Evolutionary conservation across 1,140 invertebrate genomes (phyloP), one percentile per base, ranked within the genome.

Genomic region (Leucophenga varia): DNA sequence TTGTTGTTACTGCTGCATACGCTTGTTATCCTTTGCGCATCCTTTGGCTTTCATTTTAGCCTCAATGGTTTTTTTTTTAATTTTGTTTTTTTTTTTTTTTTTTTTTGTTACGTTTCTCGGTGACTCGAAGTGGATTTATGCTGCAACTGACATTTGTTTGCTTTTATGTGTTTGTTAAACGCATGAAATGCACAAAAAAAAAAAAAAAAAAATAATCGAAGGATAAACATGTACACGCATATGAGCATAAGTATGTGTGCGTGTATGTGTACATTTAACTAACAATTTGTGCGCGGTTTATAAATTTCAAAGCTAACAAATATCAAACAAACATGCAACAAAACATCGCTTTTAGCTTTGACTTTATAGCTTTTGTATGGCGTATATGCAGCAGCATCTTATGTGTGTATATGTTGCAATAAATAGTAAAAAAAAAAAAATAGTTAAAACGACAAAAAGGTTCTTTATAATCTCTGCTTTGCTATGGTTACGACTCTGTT

Each of bases 141-240:
- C 40, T 42, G 40, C 40, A 42, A 37, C 43, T 45, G 43, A 45
- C 43, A 45, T 45, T 45, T 45, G 43, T 45, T 45, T 45, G 43
- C 43, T 45, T 45, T 45, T 25, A 45, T 45, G 20, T 37, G 34
- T 45, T 45, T 18, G 32, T 45, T 28, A 12, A 13, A 30, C 12
- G 25, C 25, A n/a, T 30, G 7, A 7, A 30, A 8, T 30, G 7
- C 25, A 30, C 7, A 7, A n/a, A 30, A 30, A 30, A 30, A 30
- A 30, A 30, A 30, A 30, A 30, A 30, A 30, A 30, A 30, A 30
- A 30, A 30, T 30, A 30, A n/a, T 30, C 7, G 7, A 30, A 8
- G n/a, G 7, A 30, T 30, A 30, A 8, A 30, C 25, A 30, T 30
- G n/a, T 30, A 30, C 7, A 30, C 12, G 25, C 12, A 30, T 30